Evolutionary conservation across 2,113 vertebrate genomes (phyloP).

Genomic region (Addax nasomaculatus): DNA sequence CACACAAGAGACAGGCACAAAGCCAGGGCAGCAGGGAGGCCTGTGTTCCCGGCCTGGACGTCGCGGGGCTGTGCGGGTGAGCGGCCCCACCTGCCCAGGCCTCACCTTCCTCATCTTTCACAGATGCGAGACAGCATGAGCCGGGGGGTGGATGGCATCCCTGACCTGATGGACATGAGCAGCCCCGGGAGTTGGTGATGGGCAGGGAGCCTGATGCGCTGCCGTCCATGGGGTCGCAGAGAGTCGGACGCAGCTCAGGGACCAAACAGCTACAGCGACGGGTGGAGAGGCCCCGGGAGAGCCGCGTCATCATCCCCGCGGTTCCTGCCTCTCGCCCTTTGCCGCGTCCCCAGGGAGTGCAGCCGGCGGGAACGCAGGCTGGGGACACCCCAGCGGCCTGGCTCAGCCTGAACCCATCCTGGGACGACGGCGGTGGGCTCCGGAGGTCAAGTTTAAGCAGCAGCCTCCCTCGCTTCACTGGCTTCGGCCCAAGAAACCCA

Average conservation of each 20-base stretch:
- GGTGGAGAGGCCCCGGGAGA: fast-evolving
- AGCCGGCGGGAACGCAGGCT: neutral
- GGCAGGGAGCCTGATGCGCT: neutral
- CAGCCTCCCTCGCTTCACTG: neutral
- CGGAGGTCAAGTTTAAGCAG: neutral
- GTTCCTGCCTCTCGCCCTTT: fast-evolving
- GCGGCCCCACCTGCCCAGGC: fast-evolving
- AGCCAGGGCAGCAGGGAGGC: fast-evolving
- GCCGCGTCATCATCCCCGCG: fast-evolving
- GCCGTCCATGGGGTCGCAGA: neutral
- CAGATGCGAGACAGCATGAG: neutral
- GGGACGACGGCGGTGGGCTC: neutral
- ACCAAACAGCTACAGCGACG: neutral
- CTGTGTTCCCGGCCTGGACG: fast-evolving
- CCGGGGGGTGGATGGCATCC: neutral
- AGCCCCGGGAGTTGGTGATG: neutral
- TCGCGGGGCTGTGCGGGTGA: fast-evolving
- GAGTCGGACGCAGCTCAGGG: neutral
- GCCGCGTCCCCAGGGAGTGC: neutral
- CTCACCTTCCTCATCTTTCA: fast-evolving
- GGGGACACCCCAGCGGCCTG: neutral
- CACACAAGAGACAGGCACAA: fast-evolving
- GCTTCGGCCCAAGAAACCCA: neutral
- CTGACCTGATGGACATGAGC: neutral
- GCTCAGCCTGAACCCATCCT: neutral